Conservation (phyloP, 2,888 invertebrate genomes). For the Perithous albicinctus region DNA sequence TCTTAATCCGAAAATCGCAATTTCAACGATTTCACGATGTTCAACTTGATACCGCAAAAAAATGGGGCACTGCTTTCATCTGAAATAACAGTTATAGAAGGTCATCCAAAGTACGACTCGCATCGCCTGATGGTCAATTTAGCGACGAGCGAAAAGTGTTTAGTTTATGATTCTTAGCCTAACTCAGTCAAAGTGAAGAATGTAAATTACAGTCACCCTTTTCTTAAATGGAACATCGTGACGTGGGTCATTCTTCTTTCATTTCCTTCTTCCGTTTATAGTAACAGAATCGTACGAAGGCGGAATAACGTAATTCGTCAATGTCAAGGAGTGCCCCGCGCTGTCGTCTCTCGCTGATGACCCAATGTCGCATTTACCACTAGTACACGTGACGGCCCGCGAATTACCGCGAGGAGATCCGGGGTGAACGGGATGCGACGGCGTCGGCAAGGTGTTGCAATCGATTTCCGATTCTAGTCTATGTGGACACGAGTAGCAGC, state of each 20-base stretch:
- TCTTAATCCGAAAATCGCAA: too few relatives aligned
- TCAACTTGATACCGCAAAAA: too few relatives aligned
- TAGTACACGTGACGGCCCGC: constrained; percentile 10
- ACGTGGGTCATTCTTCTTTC: neutral
- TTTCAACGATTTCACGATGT: too few relatives aligned
- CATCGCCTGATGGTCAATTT: neutral
- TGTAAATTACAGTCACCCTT: neutral
- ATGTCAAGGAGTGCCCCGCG: constrained; percentile 25
- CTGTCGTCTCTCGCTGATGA: constrained; percentile 36
- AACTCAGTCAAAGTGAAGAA: neutral
- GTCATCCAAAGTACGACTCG: too few relatives aligned
- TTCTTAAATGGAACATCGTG: neutral
- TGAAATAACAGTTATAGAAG: too few relatives aligned
- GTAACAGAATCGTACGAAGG: neutral
- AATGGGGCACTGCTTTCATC: too few relatives aligned
- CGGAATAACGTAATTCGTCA: constrained; percentile 5
- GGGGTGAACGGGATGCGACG: constrained; percentile 13
- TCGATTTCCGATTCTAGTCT: constrained; percentile 63
- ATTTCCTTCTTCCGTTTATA: constrained; percentile 8
- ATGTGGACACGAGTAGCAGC: constrained; percentile 32
- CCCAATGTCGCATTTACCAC: neutral
- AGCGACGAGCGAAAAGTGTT: neutral
- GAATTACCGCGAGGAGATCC: constrained; percentile 48
- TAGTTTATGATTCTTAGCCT: neutral
- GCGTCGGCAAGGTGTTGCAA: constrained; percentile 49